Percentiles rank a stretch among this genome's conserved stretches.
These are phyloP conservation scores for Crocallis elinguaria DNA, from an alignment of 2,888 invertebrate genomes.

Conservation along the genomic window DNA sequence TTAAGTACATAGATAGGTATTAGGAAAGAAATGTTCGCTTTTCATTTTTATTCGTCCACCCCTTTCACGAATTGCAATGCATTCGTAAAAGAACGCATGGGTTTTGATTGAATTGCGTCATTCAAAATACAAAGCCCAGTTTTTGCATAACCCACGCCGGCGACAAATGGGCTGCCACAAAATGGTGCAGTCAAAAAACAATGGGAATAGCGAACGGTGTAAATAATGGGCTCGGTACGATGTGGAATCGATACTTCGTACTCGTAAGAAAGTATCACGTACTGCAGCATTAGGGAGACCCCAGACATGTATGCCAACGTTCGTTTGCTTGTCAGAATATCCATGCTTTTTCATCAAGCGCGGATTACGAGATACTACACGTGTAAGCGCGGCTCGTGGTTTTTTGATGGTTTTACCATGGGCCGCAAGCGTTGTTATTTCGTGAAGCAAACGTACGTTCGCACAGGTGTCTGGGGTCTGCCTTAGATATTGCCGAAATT, in stretches of 20 bases:
- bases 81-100: neutral
- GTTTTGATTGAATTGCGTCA: constrained; percentile 7
- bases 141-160: constrained; percentile 17
- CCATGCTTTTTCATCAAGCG: too few species aligned
- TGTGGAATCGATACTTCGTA: neutral
- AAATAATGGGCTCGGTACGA: neutral
- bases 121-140: constrained; percentile 12
- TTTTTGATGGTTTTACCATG: too few species aligned
- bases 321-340: too few species aligned
- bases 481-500: too few species aligned
- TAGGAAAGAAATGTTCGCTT: neutral
- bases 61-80: neutral
- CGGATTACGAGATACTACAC: too few species aligned
- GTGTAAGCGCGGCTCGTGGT: too few species aligned
- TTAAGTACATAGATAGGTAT: too few species aligned
- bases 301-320: too few species aligned
- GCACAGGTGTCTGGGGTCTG: too few species aligned
- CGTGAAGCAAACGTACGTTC: too few species aligned
- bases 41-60: neutral
- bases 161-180: constrained; percentile 18
- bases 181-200: constrained; percentile 44
- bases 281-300: too few species aligned
- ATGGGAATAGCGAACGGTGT: constrained; percentile 28
- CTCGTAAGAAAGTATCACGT: neutral
- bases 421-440: too few species aligned